phyloP scores from a whole-genome alignment of 1,140 invertebrate species.

The Calosoma granatense region DNA sequence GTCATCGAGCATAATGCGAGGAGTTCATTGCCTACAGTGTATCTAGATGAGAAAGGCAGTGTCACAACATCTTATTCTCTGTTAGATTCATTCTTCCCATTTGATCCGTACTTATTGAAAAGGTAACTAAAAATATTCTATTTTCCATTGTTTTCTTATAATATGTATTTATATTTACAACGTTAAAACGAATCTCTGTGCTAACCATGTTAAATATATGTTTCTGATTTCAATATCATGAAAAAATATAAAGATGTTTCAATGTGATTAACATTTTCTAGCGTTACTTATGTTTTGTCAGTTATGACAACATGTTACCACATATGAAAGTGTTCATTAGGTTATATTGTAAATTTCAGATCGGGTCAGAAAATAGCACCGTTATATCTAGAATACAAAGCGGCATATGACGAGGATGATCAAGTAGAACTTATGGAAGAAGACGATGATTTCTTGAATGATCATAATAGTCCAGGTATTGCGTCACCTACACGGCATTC shows the following conservation, averaged over 20 bases:
- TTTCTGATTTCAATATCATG: background rate
- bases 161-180: background rate
- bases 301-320: too few species aligned
- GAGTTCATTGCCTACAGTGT: constrained; percentile 47
- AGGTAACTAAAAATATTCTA: constrained; percentile 34
- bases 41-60: constrained; percentile 35
- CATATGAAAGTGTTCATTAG: too few species aligned
- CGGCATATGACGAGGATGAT: constrained; percentile 22
- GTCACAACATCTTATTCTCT: constrained; percentile 33
- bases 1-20: constrained; percentile 78
- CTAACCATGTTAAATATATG: background rate
- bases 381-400: constrained; percentile 37
- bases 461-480: background rate
- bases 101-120: constrained; percentile 66
- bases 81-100: constrained; percentile 67
- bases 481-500: constrained; percentile 11
- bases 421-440: constrained; percentile 20
- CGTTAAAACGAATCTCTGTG: background rate
- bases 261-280: background rate
- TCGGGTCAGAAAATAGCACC: constrained; percentile 35
- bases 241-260: constrained; percentile 2
- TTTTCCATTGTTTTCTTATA: constrained; percentile 10
- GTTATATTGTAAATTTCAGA: constrained; percentile 17
- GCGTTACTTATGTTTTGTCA: too few species aligned
- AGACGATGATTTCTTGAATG: constrained; percentile 29